phyloP scores from a whole-genome alignment of 2,888 invertebrate genomes.

The Hypsopygia costalis region DNA sequence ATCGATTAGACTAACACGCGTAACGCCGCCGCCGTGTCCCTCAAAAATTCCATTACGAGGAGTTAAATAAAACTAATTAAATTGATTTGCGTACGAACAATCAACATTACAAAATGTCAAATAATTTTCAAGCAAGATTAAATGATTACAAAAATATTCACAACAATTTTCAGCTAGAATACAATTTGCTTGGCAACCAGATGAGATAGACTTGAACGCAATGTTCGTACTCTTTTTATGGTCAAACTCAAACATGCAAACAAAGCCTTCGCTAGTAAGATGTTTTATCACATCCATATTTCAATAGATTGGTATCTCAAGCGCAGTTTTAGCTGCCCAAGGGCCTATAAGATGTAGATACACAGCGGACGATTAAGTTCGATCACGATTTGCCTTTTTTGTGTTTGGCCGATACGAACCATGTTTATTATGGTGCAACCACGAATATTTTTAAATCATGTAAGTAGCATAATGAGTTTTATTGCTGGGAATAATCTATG shows the following conservation, averaged over 20 bases:
- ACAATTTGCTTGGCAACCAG: too few relatives aligned
- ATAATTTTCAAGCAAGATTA: too few relatives aligned
- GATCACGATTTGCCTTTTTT: slow-evolving; percentile 47
- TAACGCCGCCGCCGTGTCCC: too few relatives aligned
- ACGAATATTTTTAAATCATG: background rate
- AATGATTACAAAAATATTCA: too few relatives aligned
- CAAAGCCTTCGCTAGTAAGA: background rate
- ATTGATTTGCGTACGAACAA: too few relatives aligned
- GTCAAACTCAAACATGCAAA: background rate
- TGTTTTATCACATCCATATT: background rate
- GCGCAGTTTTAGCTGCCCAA: slow-evolving; percentile 40
- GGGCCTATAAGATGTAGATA: slow-evolving; percentile 25
- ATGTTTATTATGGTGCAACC: slow-evolving; percentile 15
- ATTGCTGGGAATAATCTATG: too few relatives aligned
- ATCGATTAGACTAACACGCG: too few relatives aligned
- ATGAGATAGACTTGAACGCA: background rate
- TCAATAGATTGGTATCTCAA: slow-evolving; percentile 6
- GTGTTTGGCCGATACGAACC: background rate
- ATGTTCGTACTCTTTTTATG: background rate
- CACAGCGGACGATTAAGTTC: slow-evolving; percentile 34
- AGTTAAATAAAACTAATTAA: too few relatives aligned
- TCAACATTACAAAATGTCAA: too few relatives aligned
- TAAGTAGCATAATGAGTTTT: background rate
- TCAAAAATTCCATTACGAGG: too few relatives aligned
- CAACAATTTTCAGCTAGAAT: too few relatives aligned